phyloP scores from a whole-genome alignment of 2,888 invertebrate species.

The Limnephilus lunatus region DNA sequence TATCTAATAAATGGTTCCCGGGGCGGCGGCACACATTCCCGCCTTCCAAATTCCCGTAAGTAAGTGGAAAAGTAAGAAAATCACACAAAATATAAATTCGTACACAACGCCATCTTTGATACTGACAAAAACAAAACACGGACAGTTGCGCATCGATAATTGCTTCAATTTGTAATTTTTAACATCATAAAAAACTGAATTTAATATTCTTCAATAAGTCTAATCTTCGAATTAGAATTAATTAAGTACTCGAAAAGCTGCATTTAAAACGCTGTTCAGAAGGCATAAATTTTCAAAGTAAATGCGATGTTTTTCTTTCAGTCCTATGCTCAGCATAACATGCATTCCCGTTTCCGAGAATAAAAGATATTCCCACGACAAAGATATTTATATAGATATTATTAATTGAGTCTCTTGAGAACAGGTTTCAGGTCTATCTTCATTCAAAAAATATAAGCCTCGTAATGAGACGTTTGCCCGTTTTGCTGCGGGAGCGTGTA shows the following conservation, averaged over 20 bases:
- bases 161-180: too few relatives aligned
- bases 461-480: neutral
- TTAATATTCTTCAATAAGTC: too few relatives aligned
- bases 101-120: too few relatives aligned
- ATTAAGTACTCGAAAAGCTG: neutral
- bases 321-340: neutral
- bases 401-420: neutral
- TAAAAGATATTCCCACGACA: constrained; percentile 26
- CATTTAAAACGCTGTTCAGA: neutral
- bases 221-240: too few relatives aligned
- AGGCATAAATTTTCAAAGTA: neutral
- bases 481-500: neutral
- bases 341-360: constrained; percentile 20
- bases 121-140: too few relatives aligned
- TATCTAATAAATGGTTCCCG: too few relatives aligned
- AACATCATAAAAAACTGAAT: too few relatives aligned
- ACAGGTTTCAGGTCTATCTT: neutral
- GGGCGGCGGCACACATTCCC: too few relatives aligned
- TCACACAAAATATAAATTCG: too few relatives aligned
- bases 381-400: neutral
- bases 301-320: neutral
- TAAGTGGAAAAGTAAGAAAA: too few relatives aligned
- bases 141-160: too few relatives aligned
- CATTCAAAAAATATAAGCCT: constrained; percentile 9
- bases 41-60: too few relatives aligned